Evolutionary conservation across 2,113 vertebrate genomes (phyloP).

Genomic region (Podarcis muralis): DNA sequence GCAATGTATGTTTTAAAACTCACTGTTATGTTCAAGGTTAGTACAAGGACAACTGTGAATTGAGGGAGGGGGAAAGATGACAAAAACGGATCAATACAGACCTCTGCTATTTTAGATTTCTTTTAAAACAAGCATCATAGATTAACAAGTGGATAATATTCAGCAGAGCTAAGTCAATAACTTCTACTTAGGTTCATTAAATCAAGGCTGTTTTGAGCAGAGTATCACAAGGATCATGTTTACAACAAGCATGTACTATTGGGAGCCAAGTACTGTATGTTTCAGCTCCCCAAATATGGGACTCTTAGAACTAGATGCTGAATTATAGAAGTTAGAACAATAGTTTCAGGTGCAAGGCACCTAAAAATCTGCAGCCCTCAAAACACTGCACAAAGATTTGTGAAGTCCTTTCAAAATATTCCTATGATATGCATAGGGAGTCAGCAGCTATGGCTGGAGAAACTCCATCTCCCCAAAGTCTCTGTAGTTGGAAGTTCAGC

Average conservation of each 20-base stretch:
- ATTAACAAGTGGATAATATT: not conserved
- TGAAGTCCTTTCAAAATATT: not conserved
- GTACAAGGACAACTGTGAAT: not conserved
- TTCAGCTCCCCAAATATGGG: not conserved
- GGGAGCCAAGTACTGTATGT: not conserved
- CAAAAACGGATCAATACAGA: not conserved
- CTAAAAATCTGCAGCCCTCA: not conserved
- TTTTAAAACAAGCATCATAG: not conserved
- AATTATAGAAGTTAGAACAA: not conserved
- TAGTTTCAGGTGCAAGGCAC: not conserved
- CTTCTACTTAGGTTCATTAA: not conserved
- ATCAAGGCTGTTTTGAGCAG: not conserved
- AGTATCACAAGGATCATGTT: not conserved
- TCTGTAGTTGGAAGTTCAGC: not conserved
- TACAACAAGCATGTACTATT: not conserved
- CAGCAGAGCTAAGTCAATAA: not conserved
- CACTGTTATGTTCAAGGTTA: not conserved
- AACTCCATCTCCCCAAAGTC: not conserved
- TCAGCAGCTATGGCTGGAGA: not conserved
- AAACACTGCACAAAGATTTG: not conserved
- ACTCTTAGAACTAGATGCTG: not conserved
- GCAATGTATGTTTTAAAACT: not conserved
- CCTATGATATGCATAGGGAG: not conserved
- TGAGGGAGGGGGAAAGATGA: not conserved
- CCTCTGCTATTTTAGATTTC: not conserved